Percentiles rank a stretch among this genome's conserved stretches.
Conservation (phyloP, 2,797 vertebrate genomes). For the Acanthurus lineatus region DNA sequence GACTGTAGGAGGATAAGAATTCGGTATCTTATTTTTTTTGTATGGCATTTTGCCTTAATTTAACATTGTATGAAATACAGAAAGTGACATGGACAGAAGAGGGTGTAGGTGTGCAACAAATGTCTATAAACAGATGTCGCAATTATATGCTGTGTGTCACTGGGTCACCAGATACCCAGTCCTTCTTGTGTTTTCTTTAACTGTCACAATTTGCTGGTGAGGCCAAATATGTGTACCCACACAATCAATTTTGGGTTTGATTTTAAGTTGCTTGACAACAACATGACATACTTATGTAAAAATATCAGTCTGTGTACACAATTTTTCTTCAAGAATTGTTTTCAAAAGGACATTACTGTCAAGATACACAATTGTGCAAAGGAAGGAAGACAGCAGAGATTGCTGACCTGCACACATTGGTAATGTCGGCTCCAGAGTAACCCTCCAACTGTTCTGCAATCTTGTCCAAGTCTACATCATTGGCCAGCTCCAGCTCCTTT, state of each 20-base stretch:
- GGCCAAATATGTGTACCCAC: too few relatives aligned
- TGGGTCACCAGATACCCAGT: too few relatives aligned
- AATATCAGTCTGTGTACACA: too few relatives aligned
- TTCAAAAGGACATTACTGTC: neutral
- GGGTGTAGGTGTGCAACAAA: too few relatives aligned
- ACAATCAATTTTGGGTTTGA: neutral
- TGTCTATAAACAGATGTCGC: too few relatives aligned
- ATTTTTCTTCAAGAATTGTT: neutral
- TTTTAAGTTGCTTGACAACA: neutral
- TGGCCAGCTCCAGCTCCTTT: slow-evolving; percentile 93
- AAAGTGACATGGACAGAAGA: too few relatives aligned
- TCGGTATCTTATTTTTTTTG: neutral
- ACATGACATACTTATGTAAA: neutral
- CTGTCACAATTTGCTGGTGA: too few relatives aligned
- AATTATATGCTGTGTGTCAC: too few relatives aligned
- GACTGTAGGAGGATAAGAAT: neutral
- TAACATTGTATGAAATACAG: too few relatives aligned
- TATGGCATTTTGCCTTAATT: too few relatives aligned
- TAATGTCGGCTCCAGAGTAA: slow-evolving; percentile 98
- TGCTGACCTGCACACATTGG: slow-evolving; percentile 96
- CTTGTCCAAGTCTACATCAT: slow-evolving; percentile 92
- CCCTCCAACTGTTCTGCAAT: slow-evolving; percentile 98
- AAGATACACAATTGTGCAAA: neutral
- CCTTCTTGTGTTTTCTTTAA: too few relatives aligned
- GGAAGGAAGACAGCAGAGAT: neutral